Base-by-base conservation (phyloP, 2,888 invertebrate species). In the Megalurothrips usitatus region DNA sequence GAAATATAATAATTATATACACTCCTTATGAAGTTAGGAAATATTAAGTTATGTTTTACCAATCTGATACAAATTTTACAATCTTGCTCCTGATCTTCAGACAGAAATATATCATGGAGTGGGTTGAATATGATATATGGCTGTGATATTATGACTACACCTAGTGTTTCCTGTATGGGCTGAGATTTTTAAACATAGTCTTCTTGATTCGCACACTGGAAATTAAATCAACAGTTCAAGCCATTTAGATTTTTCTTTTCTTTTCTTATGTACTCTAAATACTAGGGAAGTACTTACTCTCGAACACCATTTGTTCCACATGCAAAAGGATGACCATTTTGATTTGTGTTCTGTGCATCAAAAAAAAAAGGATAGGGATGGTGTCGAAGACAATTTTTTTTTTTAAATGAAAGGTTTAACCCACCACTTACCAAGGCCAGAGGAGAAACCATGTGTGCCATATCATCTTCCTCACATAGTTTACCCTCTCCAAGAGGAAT, bases 131-230 rank as follows among this genome's bases (percentile, higher is more conserved):
- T 43, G 34, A 43, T 43, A 43, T 43, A 43, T 43, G 34, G 34
- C 34, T 43, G 34, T 43, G 34, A 43, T 43, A 6, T 43, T 43
- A 2, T 43, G 34, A 43, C 34, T 43, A 43, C 34, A 43, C 34
- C 34, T 43, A 43, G 34, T 43, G 3, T 43, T 75, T 75, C 23
- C 68, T 75, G 68, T 75, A 75, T 11, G 68, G 68, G 23, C 68
- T 75, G 26, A 75, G 68, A 75, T 75, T 75, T 26, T 23, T 9
- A 75, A 75, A 75, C 68, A 75, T 75, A 26, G 68, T 75, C 23
- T 75, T 75, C 68, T 75, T 23, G 12, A 26, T 75, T 75, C 68
- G 68, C 23, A 75, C 68, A 75, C 68, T 75, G 26, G 12, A 75
- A 75, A 43, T 2, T 4, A 6, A 43, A 43, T 6, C 34, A 43